Percentiles rank a stretch among this genome's conserved stretches.
Evolutionary conservation across 2,888 invertebrate genomes (phyloP).

Genomic region (Athalia cordata): DNA sequence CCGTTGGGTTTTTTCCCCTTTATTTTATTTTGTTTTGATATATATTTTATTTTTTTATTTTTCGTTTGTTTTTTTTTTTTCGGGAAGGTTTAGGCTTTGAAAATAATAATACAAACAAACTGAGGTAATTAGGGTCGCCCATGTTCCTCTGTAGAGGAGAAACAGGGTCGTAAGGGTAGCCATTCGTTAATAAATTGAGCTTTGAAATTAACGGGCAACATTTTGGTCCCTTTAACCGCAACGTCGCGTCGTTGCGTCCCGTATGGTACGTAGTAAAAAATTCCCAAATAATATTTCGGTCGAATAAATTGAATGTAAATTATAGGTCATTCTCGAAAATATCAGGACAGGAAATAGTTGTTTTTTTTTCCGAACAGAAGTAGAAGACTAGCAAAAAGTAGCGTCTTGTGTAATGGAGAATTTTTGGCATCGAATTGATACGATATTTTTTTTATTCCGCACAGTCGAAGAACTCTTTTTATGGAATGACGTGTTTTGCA

Average conservation of each 20-base stretch:
- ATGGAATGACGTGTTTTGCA: constrained; percentile 59
- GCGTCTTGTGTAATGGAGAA: background rate
- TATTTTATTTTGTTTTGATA: background rate
- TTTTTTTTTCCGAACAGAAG: no score
- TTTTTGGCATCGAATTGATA: background rate
- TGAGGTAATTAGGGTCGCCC: constrained; percentile 28
- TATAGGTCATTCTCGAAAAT: no score
- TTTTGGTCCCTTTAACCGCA: no score
- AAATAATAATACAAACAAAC: constrained; percentile 27
- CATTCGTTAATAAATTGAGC: constrained; percentile 24
- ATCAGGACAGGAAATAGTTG: no score
- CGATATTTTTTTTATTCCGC: background rate
- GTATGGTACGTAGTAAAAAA: no score
- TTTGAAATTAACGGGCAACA: background rate
- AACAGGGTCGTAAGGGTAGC: constrained; percentile 7
- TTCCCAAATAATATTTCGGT: no score
- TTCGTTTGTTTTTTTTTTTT: background rate
- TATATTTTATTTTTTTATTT: background rate
- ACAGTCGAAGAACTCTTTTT: constrained; percentile 62
- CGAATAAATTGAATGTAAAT: no score
- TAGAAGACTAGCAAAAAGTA: background rate
- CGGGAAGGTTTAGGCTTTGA: background rate
- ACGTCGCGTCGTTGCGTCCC: no score
- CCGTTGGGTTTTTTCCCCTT: background rate
- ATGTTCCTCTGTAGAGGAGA: background rate